Evolutionary conservation across 2,888 invertebrate genomes (phyloP).

Genomic region (Bugula neritina): DNA sequence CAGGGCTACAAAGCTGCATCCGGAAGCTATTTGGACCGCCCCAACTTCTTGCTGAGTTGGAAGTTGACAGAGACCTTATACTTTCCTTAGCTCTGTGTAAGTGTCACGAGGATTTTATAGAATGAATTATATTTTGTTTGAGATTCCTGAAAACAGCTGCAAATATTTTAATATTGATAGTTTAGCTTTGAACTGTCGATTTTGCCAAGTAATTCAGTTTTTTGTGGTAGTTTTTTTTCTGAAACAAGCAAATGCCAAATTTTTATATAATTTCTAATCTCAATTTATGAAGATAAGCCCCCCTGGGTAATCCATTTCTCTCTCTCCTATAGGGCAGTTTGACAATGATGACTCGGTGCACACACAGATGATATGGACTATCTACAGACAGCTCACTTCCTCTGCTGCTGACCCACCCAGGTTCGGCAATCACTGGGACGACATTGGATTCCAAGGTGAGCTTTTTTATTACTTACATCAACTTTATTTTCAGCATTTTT

Average conservation of each 20-base stretch:
- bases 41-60: conserved; percentile 47
- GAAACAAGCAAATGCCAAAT: too few relatives aligned
- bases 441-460: conserved; percentile 58
- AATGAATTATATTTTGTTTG: too few relatives aligned
- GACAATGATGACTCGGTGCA: conserved; percentile 53
- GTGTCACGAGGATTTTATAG: too few relatives aligned
- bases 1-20: background rate
- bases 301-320: too few relatives aligned
- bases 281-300: too few relatives aligned
- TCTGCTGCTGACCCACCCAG: conserved; percentile 54
- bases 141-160: too few relatives aligned
- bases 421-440: conserved; percentile 58
- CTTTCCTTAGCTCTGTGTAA: conserved; percentile 56
- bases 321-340: conserved; percentile 51
- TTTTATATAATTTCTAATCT: too few relatives aligned
- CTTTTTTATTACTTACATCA: background rate
- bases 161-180: too few relatives aligned
- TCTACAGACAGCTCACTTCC: conserved; percentile 55
- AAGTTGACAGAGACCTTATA: conserved; percentile 52
- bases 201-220: too few relatives aligned
- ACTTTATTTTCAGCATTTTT: too few relatives aligned
- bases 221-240: too few relatives aligned
- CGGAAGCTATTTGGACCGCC: conserved; percentile 53
- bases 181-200: too few relatives aligned
- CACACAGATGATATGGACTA: conserved; percentile 54